Evolutionary conservation across 2,113 vertebrate genomes (phyloP).

Genomic region (Ursus arctos): DNA sequence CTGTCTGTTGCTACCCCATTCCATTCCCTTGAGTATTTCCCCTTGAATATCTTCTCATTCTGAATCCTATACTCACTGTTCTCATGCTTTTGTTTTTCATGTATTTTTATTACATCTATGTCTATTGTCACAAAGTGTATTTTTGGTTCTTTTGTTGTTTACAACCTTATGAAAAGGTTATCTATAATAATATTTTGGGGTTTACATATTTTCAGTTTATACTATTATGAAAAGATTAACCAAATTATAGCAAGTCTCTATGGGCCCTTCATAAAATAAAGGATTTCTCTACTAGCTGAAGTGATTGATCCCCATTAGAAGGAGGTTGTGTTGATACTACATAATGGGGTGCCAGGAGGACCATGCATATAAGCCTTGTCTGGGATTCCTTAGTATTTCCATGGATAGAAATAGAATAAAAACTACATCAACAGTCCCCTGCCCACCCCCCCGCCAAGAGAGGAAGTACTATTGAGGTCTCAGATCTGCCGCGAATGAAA

Average conservation of each 20-base stretch:
- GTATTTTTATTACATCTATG: not conserved
- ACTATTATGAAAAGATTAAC: not conserved
- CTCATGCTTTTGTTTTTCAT: not conserved
- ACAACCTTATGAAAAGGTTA: not conserved
- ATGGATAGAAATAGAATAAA: not conserved
- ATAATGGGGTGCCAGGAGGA: not conserved
- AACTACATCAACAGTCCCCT: not conserved
- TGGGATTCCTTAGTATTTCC: not conserved
- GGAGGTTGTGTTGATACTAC: not conserved
- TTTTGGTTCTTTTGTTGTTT: not conserved
- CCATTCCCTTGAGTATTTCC: not conserved
- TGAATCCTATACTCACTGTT: not conserved
- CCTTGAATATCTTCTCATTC: not conserved
- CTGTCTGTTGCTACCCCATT: not conserved
- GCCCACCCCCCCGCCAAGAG: not conserved
- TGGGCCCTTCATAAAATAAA: not conserved
- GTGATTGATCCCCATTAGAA: not conserved
- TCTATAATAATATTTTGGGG: not conserved
- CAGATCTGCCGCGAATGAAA: not conserved
- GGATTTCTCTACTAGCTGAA: not conserved
- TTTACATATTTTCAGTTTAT: not conserved
- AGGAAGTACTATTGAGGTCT: not conserved
- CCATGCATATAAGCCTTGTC: not conserved
- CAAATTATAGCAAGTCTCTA: not conserved
- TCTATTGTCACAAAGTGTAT: not conserved